Base-by-base conservation (phyloP, 1,140 invertebrate species). In the Globodera ellingtonae region DNA sequence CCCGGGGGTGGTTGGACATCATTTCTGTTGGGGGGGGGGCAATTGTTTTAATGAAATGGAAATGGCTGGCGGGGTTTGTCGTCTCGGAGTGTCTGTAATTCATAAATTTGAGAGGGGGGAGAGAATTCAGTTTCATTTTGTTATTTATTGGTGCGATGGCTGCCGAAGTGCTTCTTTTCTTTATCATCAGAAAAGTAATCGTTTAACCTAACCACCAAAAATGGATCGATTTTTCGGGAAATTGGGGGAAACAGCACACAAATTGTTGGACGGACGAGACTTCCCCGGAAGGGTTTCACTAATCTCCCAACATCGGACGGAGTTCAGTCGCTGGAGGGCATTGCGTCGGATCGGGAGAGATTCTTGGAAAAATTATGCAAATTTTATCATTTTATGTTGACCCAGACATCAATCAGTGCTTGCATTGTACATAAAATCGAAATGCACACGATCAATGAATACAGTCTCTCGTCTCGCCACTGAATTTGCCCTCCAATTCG, bases 401-500 rank as follows among this genome's bases (percentile, higher is more conserved):
- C 8, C 59, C 59, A 65, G n/a, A 65, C 21, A 13, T 65, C 59
- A 65, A 65, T 65, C 2, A 15, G 59, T 21, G 59, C 21, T 21
- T 15, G 1, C 1, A 21, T 65, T 13, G 59, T 65, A 65, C 21
- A 65, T 65, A 15, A 24, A 24, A 15, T 65, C 21, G n/a, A 15
- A 15, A 65, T 65, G 59, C 59, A 65, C 13, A 65, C 46, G 6
- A 44, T 84, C 75, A 83, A 73, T 84, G 83, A 24, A 84, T 52
- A 48, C 84, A 84, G 65, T 84, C 84, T 50, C 84, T 66, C 72
- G 77, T 75, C 77, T 84, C 84, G 1, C 84, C 84, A 9, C 75
- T 74, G 74, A 83, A 82, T 47, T 83, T 85, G 50, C 84, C 84
- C 18, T 47, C 71, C 48, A 84, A 70, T 69, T 84, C 84, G 65